These are phyloP conservation scores for Eupithecia insigniata DNA, from an alignment of 2,888 invertebrate genomes.

Conservation along the genomic window DNA sequence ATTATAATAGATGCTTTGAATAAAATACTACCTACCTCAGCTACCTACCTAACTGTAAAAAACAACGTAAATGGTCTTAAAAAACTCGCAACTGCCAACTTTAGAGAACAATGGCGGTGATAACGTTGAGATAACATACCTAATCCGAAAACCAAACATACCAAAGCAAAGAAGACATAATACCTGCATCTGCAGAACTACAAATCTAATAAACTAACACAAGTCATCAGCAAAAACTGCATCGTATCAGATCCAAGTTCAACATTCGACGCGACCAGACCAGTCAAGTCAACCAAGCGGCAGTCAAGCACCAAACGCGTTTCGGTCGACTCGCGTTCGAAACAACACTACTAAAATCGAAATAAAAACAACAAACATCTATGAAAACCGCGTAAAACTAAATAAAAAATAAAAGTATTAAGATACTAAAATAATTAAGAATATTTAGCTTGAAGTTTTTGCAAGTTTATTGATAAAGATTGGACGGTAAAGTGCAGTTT, in stretches of 20 bases:
- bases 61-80: background rate
- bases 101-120: background rate
- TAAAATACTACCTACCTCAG: background rate
- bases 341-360: background rate
- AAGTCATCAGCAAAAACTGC: constrained; percentile 43
- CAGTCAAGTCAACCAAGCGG: background rate
- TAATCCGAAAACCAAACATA: background rate
- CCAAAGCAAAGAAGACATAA: background rate
- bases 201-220: constrained; percentile 23
- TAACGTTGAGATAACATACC: background rate
- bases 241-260: constrained; percentile 38
- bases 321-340: background rate
- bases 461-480: background rate
- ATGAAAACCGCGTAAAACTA: constrained; percentile 14
- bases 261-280: constrained; percentile 4
- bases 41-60: background rate
- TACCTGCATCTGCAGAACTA: constrained; percentile 21
- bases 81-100: background rate
- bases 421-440: background rate
- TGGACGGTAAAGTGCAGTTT: constrained; percentile 12
- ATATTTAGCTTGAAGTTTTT: background rate
- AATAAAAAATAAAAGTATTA: background rate
- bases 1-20: background rate
- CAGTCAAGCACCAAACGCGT: constrained; percentile 23
- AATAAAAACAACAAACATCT: constrained; percentile 14